Conservation (phyloP, 2,113 vertebrate species). For the Diphyllodes magnificus region DNA sequence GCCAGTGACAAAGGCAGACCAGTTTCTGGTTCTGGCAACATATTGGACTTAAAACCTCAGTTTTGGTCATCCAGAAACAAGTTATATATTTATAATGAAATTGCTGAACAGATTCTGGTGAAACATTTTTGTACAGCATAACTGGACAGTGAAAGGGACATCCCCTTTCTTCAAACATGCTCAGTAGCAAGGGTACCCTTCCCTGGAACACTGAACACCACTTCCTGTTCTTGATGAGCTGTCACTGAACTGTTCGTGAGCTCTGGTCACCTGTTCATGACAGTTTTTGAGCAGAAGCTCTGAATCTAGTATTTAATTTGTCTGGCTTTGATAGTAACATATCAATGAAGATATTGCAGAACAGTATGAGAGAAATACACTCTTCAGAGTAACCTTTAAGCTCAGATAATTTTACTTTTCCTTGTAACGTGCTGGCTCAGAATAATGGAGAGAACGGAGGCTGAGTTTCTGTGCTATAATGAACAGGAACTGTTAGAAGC, state of each 20-base stretch:
- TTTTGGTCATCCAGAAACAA: background rate
- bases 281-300: background rate
- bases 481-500: background rate
- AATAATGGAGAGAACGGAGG: background rate
- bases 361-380: background rate
- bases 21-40: background rate
- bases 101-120: background rate
- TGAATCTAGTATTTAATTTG: background rate
- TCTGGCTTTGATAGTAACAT: background rate
- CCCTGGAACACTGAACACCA: background rate
- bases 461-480: background rate
- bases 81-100: background rate
- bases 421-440: background rate
- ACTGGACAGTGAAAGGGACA: background rate
- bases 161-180: background rate
- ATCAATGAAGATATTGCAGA: background rate
- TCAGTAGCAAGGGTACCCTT: background rate
- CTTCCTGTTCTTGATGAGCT: background rate
- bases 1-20: background rate
- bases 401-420: background rate
- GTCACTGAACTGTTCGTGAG: background rate
- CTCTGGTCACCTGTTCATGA: background rate
- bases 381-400: background rate
- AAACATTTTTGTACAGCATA: background rate
- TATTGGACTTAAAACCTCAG: background rate